phyloP scores from a whole-genome alignment of 1,140 invertebrate genomes.

The Grapholita molesta region DNA sequence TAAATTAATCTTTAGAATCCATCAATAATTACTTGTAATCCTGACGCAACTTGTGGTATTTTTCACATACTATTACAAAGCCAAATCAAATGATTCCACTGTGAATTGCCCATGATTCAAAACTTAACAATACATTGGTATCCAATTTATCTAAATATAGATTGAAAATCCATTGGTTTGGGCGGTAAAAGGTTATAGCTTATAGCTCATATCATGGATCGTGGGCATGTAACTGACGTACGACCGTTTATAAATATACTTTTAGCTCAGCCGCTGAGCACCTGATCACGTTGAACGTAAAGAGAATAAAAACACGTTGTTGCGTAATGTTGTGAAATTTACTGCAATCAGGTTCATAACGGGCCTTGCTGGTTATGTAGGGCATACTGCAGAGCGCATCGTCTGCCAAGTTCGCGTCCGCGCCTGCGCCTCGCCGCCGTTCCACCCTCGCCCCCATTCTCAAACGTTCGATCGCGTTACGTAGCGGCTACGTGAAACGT shows the following conservation, averaged over 20 bases:
- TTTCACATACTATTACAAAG: too few species aligned
- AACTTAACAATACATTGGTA: too few species aligned
- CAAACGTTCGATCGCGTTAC: slow-evolving; percentile 65
- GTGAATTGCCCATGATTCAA: too few species aligned
- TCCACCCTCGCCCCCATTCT: slow-evolving; percentile 34
- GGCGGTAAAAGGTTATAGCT: too few species aligned
- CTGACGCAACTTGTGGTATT: too few species aligned
- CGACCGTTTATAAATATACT: neutral
- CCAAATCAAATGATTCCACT: too few species aligned
- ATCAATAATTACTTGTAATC: too few species aligned
- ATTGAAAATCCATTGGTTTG: too few species aligned
- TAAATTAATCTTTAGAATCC: too few species aligned
- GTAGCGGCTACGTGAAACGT: slow-evolving; percentile 71
- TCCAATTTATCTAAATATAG: too few species aligned
- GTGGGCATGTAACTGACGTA: neutral
- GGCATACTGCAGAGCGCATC: slow-evolving; percentile 39
- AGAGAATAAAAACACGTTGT: neutral
- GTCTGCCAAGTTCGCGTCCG: slow-evolving; percentile 40
- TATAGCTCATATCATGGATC: too few species aligned
- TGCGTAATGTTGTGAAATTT: slow-evolving; percentile 43
- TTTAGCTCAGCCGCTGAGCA: neutral
- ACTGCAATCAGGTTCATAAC: slow-evolving; percentile 15
- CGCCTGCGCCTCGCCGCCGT: slow-evolving; percentile 38
- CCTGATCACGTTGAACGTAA: neutral
- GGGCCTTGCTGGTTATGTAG: slow-evolving; percentile 42